These are phyloP conservation scores for Chelon auratus DNA, from an alignment of 2,797 vertebrate genomes.

Conservation along the genomic window DNA sequence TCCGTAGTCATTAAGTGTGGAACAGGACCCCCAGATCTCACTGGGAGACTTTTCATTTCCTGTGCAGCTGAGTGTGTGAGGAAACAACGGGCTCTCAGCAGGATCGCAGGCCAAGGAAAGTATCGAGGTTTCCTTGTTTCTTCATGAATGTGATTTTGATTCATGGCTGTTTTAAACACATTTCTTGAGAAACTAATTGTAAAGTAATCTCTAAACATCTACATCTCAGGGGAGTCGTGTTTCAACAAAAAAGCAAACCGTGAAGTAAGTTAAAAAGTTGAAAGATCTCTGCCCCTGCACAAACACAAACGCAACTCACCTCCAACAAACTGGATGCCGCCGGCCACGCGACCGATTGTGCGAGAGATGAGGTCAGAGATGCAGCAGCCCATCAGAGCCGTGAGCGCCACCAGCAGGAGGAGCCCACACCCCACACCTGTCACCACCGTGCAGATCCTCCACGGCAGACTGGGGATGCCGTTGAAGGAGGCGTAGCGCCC, in stretches of 20 bases:
- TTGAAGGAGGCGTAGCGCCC: constrained; percentile 96
- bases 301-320: constrained; percentile 85
- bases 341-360: constrained; percentile 94
- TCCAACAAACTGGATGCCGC: constrained; percentile 96
- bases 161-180: constrained; percentile 13
- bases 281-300: not conserved
- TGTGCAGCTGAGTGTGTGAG: constrained; percentile 20
- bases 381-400: constrained; percentile 96
- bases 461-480: constrained; percentile 94
- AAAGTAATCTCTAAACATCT: constrained; percentile 19
- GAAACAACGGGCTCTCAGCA: constrained; percentile 24
- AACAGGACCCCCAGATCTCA: constrained; percentile 10
- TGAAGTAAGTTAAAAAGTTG: no score
- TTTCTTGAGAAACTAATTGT: constrained; percentile 22
- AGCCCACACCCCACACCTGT: constrained; percentile 95
- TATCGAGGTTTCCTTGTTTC: constrained; percentile 39
- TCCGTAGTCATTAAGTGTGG: not conserved
- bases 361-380: constrained; percentile 97
- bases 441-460: constrained; percentile 96
- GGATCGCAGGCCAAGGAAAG: constrained; percentile 24
- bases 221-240: not conserved
- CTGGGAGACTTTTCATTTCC: constrained; percentile 49
- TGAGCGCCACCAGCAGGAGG: constrained; percentile 95
- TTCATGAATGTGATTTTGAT: constrained; percentile 15
- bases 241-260: constrained; percentile 10